Evolutionary conservation across 2,113 vertebrate species (phyloP), one percentile per base, ranked within the genome.

Genomic region (Dipodomys ordii): DNA sequence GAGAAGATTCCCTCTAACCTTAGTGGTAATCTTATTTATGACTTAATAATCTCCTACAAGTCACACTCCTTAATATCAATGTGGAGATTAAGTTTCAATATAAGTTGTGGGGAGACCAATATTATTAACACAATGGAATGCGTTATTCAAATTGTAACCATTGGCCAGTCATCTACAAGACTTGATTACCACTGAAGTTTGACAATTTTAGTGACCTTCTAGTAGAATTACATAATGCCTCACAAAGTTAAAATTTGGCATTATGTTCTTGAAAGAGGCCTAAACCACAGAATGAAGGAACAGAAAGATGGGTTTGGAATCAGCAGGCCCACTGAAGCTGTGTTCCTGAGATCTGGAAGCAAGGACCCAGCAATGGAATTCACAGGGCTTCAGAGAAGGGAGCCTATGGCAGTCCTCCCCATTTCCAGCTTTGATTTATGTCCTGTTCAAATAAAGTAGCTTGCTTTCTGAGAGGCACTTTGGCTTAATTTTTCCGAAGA

Each of bases 201-300:
- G 82, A 88, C 85, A 28, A 85, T 93, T 94, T 96, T 39, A 85
- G 53, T 87, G 84, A n/a, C 28, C 72, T 96, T 87, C 68, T 67
- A 25, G 88, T 95, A 92, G 86, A 91, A 93, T 96, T 95, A 71
- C 39, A n/a, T 93, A 94, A 88, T 78, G 89, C n/a, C 95, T 78
- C 92, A 95, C 93, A 84, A 96, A 96, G 94, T 97, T 73, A 71
- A 89, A 96, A 95, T 95, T 95, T 90, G 92, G 87, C 46, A 79
- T 71, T 83, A 74, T 79, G 72, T 97, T 97, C 94, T 95, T 95
- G 88, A 95, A 92, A 94, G 46, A 71, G 80, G 35, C 86, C 57
- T 83, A 83, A 95, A 69, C 86, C 94, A 79, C 93, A 93, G 92
- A 74, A 92, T 64, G 77, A 90, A 92, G 83, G 69, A 78, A 53